These are phyloP conservation scores for Terrapene triunguis DNA, from an alignment of 2,113 vertebrate species.

Conservation along the genomic window DNA sequence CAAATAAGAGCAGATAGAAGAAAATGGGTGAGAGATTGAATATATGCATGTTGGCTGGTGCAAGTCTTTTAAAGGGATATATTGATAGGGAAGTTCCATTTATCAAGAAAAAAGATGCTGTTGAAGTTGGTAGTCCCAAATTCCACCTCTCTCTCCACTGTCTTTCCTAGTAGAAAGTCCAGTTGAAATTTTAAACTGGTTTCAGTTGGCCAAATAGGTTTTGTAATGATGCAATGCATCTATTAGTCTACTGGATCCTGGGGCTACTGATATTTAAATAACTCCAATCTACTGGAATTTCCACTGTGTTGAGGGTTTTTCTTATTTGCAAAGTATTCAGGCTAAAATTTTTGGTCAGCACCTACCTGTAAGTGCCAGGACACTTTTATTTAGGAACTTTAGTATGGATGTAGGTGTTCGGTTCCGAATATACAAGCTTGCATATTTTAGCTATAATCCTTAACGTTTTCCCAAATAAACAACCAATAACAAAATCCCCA, in stretches of 20 bases:
- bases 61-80: not conserved
- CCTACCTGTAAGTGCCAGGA: constrained; percentile 41
- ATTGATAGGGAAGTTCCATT: not conserved
- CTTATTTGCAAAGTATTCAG: constrained; percentile 2
- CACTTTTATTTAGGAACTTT: constrained; percentile 35
- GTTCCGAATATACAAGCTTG: constrained; percentile 45
- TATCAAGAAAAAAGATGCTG: not conserved
- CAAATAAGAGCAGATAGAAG: not conserved
- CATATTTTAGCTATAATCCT: constrained; percentile 62
- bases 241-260: constrained; percentile 4
- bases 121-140: not conserved
- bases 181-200: constrained; percentile 14
- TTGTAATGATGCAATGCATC: constrained; percentile 21
- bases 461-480: constrained; percentile 6
- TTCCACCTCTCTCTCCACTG: not conserved
- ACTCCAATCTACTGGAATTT: not conserved
- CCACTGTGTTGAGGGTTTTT: constrained; percentile 13
- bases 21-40: not conserved
- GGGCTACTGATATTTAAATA: not conserved
- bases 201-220: not conserved
- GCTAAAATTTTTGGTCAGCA: constrained; percentile 38
- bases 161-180: not conserved
- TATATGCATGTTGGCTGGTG: rapidly evolving
- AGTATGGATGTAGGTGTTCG: constrained; percentile 37
- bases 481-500: not conserved